Conservation (phyloP, 1,140 invertebrate genomes). For the Sarcophaga bullata region DNA sequence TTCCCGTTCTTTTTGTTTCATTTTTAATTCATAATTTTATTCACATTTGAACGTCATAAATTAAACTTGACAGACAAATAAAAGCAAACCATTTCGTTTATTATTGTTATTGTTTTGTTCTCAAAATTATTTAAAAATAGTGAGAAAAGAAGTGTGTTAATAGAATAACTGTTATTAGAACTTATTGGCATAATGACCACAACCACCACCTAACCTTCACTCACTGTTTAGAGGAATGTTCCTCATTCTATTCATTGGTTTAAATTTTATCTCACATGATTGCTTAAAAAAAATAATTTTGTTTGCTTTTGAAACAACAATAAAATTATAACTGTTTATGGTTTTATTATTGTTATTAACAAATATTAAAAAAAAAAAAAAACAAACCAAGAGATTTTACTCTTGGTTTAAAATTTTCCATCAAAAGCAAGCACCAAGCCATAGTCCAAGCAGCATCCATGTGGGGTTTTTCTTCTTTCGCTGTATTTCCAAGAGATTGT, state of each 20-base stretch:
- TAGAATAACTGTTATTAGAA: constrained; percentile 18
- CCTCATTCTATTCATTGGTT: not conserved
- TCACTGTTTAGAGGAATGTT: not conserved
- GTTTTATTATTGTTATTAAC: not conserved
- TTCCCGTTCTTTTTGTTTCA: no score
- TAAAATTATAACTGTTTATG: not conserved
- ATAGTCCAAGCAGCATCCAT: no score
- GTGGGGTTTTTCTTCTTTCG: no score
- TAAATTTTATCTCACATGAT: not conserved
- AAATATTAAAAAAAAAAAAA: not conserved
- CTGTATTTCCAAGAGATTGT: no score
- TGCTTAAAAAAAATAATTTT: not conserved
- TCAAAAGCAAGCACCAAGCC: no score
- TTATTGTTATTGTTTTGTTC: no score
- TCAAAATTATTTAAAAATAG: not conserved
- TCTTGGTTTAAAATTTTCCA: no score
- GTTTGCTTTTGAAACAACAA: not conserved
- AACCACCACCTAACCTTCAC: not conserved
- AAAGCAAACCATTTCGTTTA: no score
- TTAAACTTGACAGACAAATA: not conserved
- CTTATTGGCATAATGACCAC: not conserved
- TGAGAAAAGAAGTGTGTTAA: not conserved
- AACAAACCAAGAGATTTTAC: no score
- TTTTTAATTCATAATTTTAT: not conserved
- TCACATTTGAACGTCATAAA: not conserved